Conservation (phyloP, 2,888 invertebrate genomes). For the Nineta flava region DNA sequence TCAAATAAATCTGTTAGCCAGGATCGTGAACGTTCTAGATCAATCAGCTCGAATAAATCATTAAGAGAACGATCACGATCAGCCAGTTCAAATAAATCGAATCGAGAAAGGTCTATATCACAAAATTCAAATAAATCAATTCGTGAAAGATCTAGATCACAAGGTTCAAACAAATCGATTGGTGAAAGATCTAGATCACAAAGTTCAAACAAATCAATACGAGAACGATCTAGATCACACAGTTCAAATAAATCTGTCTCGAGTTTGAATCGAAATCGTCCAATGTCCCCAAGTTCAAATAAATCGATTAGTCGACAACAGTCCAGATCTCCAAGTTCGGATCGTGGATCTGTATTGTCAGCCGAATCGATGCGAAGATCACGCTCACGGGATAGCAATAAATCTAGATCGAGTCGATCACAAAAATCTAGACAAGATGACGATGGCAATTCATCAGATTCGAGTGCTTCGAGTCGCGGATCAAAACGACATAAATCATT, state of each 20-base stretch:
- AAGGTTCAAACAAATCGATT: neutral
- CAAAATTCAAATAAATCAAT: neutral
- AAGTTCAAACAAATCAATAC: slow-evolving; percentile 4
- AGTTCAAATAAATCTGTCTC: neutral
- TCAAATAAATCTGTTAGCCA: neutral
- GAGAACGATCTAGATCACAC: neutral
- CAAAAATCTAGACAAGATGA: slow-evolving; percentile 18
- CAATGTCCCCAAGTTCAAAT: slow-evolving; percentile 7
- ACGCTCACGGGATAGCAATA: neutral
- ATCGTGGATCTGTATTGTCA: neutral
- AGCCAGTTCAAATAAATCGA: neutral
- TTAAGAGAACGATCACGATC: neutral
- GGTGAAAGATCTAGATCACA: slow-evolving; percentile 6
- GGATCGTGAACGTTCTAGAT: slow-evolving; percentile 4
- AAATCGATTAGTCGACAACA: slow-evolving; percentile 5
- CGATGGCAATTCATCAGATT: slow-evolving; percentile 25
- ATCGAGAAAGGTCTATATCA: neutral
- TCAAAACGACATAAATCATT: slow-evolving; percentile 22
- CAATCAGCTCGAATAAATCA: slow-evolving; percentile 7
- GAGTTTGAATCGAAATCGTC: neutral
- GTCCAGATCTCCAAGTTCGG: neutral
- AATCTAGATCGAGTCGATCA: slow-evolving; percentile 7
- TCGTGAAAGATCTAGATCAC: neutral
- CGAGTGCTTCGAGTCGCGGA: slow-evolving; percentile 21
- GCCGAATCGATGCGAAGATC: neutral